Conservation (phyloP, 2,888 invertebrate species). For the Eupsilia transversa region DNA sequence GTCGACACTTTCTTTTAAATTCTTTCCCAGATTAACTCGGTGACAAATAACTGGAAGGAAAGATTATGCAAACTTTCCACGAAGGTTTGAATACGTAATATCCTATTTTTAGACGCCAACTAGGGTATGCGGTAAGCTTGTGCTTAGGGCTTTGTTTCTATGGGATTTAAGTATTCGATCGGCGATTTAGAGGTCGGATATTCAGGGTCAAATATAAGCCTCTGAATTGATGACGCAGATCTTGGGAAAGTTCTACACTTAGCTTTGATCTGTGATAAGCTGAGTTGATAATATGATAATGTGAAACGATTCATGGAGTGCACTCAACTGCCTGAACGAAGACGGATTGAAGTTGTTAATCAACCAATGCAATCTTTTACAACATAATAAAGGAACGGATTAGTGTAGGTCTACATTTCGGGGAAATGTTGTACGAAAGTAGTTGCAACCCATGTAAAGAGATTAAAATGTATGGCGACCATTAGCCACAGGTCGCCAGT, state of each 20-base stretch:
- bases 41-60: slow-evolving; percentile 54
- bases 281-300: background rate
- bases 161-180: slow-evolving; percentile 26
- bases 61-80: slow-evolving; percentile 56
- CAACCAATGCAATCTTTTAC: background rate
- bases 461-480: slow-evolving; percentile 18
- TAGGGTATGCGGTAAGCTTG: slow-evolving; percentile 35
- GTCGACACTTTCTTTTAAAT: slow-evolving; percentile 60
- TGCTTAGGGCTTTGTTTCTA: slow-evolving; percentile 32
- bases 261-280: background rate
- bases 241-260: background rate
- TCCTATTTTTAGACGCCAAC: slow-evolving; percentile 44
- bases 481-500: slow-evolving; percentile 25
- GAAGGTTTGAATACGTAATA: slow-evolving; percentile 45
- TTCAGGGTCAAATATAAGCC: slow-evolving; percentile 24
- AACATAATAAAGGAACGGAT: too few species aligned
- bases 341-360: background rate
- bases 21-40: slow-evolving; percentile 53
- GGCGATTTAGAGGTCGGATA: slow-evolving; percentile 29
- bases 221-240: slow-evolving; percentile 6
- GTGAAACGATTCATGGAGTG: slow-evolving; percentile 4
- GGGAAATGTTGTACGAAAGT: background rate
- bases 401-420: background rate
- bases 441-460: background rate
- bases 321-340: background rate